Evolutionary conservation across 2,888 invertebrate genomes (phyloP), one percentile per base, ranked within the genome.

Genomic region (Kryphioiulus occultus): DNA sequence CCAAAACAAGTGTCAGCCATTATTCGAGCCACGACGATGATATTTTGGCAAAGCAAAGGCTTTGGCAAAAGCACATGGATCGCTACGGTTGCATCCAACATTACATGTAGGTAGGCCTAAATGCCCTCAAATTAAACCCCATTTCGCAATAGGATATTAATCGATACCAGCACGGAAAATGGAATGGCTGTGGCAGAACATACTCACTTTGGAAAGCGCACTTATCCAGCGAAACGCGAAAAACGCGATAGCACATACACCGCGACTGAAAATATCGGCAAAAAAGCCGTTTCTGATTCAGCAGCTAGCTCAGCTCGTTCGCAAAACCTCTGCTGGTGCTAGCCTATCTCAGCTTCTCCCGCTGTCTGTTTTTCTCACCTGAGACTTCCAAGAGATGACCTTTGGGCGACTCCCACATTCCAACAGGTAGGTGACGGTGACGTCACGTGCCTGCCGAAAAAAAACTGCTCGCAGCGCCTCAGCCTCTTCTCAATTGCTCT

Each of bases 351-450:
- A n/a, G n/a, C 22, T 44, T 85, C 85, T 39, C 85, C 44, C 85
- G 44, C 85, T 78, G 78, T 78, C 30, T 78, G 78, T 78, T 78
- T 78, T 85, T 85, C 85, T 85, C 85, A 85, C 85, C 85, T 85
- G 85, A 85, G 85, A 85, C 85, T 85, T 85, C 42, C 44, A 39
- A 85, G 44, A 86, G 68, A 86, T 86, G 68, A 59, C 78, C 86
- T 53, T 86, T 86, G 86, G 86, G 86, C 86, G 68, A 32, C 86
- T 86, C 86, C 86, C 86, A 86, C 86, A 86, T 86, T 86, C 86
- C 86, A 86, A 86, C 86, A 86, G 86, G 86, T 86, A 86, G 86
- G 68, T 78, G 39, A 78, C 78, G 86, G 68, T 53, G 47, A 68
- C 59, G 59, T 86, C 85, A 85, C 42, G 85, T 32, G 9, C n/a